A percentile compares a stretch with the other conserved stretches of the same genome.
Evolutionary conservation across 2,888 invertebrate genomes (phyloP).

Genomic region (Mermis nigrescens): DNA sequence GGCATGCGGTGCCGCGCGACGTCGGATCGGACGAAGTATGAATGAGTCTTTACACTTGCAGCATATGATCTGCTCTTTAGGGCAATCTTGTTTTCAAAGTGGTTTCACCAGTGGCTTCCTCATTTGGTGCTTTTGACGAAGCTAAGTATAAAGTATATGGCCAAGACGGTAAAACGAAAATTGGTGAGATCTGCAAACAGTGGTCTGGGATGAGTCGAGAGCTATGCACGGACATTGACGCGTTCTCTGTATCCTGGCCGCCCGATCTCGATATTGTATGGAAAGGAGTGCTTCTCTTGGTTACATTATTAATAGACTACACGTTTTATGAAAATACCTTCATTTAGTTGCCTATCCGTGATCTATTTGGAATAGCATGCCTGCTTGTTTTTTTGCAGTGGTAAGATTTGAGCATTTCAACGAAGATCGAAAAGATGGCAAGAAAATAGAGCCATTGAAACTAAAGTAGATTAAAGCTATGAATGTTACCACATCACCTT

Average conservation of each 20-base stretch:
- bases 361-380: no score
- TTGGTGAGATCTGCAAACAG: background rate
- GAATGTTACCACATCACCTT: no score
- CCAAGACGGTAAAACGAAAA: background rate
- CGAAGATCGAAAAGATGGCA: no score
- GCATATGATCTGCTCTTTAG: no score
- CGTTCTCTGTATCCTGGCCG: background rate
- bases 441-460: no score
- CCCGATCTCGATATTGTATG: background rate
- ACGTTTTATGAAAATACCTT: conserved; percentile 6
- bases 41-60: no score
- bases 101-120: background rate
- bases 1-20: no score
- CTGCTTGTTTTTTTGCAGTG: no score
- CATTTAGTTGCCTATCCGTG: no score
- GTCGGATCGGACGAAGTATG: no score
- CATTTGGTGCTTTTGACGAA: background rate
- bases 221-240: background rate
- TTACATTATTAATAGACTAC: background rate
- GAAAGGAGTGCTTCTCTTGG: background rate
- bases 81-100: background rate
- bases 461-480: no score
- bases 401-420: no score
- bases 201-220: background rate
- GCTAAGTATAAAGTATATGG: background rate